Conservation (phyloP, 37 sponge, comb jelly and placozoan species). For the Haliclona indistincta region DNA sequence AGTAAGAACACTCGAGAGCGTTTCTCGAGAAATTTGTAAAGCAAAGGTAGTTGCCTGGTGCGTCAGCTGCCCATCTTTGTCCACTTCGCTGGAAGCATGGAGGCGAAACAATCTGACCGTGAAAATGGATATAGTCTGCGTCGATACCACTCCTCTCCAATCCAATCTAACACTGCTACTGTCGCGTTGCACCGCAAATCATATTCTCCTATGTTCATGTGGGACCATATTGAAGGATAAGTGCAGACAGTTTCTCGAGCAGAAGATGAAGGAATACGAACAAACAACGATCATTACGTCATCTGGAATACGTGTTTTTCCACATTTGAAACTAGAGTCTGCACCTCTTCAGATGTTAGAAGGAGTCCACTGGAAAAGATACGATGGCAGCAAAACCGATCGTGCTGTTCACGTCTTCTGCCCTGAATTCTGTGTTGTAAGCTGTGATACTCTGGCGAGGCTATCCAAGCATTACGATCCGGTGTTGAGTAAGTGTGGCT, state of each 20-base stretch:
- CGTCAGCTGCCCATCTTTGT: not conserved
- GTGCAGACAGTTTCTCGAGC: not conserved
- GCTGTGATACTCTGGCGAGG: not conserved
- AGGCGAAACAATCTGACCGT: too few relatives aligned
- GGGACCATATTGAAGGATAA: not conserved
- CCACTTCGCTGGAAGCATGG: not conserved
- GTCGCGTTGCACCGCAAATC: not conserved
- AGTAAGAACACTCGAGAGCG: not conserved
- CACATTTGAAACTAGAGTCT: not conserved
- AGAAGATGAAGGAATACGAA: constrained; percentile 5
- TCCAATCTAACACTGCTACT: not conserved
- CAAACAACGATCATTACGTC: not conserved
- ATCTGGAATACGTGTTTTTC: constrained; percentile 15
- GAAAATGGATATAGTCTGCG: not conserved
- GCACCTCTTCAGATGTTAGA: not conserved
- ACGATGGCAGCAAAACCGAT: not conserved
- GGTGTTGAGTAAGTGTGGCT: not conserved
- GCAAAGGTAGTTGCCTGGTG: not conserved
- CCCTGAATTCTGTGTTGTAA: constrained; percentile 5
- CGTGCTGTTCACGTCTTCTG: constrained; percentile 17
- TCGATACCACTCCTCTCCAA: not conserved
- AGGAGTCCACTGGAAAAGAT: constrained; percentile 14
- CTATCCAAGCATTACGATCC: not conserved
- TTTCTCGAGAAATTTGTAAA: too few relatives aligned
- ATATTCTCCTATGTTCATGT: not conserved